phyloP scores from a whole-genome alignment of 2,113 vertebrate species.

The Syngnathus floridae region DNA sequence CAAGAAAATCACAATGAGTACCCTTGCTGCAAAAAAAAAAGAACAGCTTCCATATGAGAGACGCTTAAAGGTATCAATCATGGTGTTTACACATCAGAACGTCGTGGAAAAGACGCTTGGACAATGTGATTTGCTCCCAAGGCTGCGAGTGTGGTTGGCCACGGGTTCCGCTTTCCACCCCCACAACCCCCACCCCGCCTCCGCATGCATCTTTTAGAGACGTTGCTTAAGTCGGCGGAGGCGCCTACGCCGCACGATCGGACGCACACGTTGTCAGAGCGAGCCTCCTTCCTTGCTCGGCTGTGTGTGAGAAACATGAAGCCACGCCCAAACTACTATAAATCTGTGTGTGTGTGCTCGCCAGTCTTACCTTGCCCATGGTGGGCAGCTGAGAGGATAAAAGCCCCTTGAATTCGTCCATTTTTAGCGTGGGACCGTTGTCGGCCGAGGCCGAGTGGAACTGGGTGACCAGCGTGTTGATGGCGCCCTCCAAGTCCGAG shows the following conservation, averaged over 20 bases:
- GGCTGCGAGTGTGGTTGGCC: not conserved
- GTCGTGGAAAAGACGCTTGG: not conserved
- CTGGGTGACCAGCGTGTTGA: slow-evolving; percentile 66
- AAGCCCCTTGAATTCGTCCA: slow-evolving; percentile 67
- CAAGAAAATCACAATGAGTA: not conserved
- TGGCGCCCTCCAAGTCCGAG: slow-evolving; percentile 70
- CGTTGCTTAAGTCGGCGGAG: not conserved
- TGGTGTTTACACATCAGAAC: not conserved
- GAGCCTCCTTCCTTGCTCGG: not conserved
- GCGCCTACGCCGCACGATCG: not conserved
- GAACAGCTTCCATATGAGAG: not conserved
- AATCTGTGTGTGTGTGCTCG: not conserved
- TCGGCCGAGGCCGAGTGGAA: slow-evolving; percentile 65
- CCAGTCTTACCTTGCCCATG: slow-evolving; percentile 58
- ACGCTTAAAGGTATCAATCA: not conserved
- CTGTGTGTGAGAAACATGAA: slow-evolving; percentile 5
- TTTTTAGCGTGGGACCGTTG: slow-evolving; percentile 58
- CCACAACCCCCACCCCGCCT: not conserved
- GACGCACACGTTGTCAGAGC: not conserved
- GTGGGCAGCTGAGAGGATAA: slow-evolving; percentile 66
- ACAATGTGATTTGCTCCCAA: not conserved
- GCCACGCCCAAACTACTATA: slow-evolving; percentile 27
- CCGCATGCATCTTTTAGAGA: not conserved
- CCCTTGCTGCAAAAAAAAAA: not conserved
- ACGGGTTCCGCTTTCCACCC: not conserved